Evolutionary conservation across 1,140 invertebrate genomes (phyloP), one percentile per base, ranked within the genome.

Genomic region (Brachionus manjavacas): DNA sequence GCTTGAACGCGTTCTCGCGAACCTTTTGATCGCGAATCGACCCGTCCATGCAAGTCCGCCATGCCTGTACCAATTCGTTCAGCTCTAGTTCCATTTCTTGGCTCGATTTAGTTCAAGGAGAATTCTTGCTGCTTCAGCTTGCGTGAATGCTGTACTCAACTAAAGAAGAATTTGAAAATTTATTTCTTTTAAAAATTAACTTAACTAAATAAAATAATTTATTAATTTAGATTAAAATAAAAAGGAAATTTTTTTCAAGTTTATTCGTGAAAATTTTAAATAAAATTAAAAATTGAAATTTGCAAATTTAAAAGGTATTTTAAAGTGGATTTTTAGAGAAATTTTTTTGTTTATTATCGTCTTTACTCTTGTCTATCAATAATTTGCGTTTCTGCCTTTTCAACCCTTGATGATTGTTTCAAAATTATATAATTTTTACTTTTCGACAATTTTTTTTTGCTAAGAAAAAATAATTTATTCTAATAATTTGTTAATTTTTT

Each of bases 31-130:
- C 79, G n/a, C 64, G 52, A 25, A 68, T 35, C 1, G 35, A 20
- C 23, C 79, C 79, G 52, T 60, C 52, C 52, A 46, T 64, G 16
- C 79, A 81, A 35, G 41, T 81, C 14, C 41, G 39, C 79, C 79
- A 81, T 43, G 79, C 79, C 31, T 81, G 52, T 2, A 81, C 31
- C 39, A 81, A 81, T 11, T 81, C 64, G 55, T 68, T 81, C 52
- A 81, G 20, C 25, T 81, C 79, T 11, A 20, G 11, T 68, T 81
- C 79, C 79, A 81, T 80, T 80, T 78, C 35, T 68, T 68, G 16
- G 11, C 20, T 68, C n/a, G 3, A 68, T 11, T 31, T 31, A 0
- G 31, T 68, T 12, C 20, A 12, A 28, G 7, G 7, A 16, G 25
- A 35, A n/a, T 23, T 55, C 23, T 55, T 7, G 3, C 23, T 8